Percentiles rank a stretch among this genome's conserved stretches.
Conservation (phyloP, 2,797 vertebrate genomes). For the Dromococcyx pavoninus region DNA sequence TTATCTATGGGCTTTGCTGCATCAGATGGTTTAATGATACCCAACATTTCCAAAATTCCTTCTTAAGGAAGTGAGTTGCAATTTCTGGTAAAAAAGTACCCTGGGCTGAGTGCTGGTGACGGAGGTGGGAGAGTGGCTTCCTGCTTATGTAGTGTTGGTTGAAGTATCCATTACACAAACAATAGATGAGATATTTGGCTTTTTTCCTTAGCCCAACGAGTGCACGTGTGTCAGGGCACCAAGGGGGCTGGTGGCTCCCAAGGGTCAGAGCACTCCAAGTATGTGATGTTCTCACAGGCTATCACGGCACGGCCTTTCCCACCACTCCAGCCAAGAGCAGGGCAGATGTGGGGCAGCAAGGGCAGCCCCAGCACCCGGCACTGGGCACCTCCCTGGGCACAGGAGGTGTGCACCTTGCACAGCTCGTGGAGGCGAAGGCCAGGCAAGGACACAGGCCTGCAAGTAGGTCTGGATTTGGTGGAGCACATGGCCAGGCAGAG, state of each 20-base stretch:
- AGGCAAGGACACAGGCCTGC: fast-evolving
- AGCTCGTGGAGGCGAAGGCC: fast-evolving
- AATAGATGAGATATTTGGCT: background rate
- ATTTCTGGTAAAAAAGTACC: background rate
- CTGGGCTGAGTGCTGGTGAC: background rate
- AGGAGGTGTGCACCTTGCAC: background rate
- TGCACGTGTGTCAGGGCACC: too few relatives aligned
- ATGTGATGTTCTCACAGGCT: fast-evolving
- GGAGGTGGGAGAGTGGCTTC: background rate
- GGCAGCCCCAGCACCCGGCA: fast-evolving
- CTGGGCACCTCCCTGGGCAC: background rate
- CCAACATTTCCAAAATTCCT: conserved; percentile 21
- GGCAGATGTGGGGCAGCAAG: background rate
- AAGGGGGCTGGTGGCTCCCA: fast-evolving
- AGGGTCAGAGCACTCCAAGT: background rate
- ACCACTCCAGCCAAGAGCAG: background rate
- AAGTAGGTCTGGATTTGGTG: fast-evolving
- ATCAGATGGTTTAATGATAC: conserved; percentile 33
- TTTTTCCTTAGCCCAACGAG: background rate
- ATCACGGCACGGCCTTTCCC: background rate
- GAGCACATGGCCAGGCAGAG: background rate
- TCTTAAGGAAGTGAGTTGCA: background rate
- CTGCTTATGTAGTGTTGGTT: background rate
- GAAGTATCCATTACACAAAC: background rate
- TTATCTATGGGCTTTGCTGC: conserved; percentile 3